Conservation (phyloP, 2,888 invertebrate species). For the Amiota communis region DNA sequence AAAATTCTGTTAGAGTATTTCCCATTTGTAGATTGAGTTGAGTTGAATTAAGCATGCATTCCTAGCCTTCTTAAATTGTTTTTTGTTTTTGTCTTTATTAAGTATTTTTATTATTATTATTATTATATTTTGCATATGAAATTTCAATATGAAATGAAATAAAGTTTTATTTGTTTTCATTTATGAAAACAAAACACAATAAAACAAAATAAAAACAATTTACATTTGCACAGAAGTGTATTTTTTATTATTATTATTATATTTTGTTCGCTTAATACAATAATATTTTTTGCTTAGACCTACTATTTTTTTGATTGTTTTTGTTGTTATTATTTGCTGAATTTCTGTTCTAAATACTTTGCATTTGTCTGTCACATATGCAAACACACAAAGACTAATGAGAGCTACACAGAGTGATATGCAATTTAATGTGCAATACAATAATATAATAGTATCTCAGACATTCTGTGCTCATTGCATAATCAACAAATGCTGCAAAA, state of each 20-base stretch:
- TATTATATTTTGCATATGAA: slow-evolving; percentile 1
- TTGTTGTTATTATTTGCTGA: background rate
- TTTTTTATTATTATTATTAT: slow-evolving; percentile 4
- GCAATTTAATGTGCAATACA: slow-evolving; percentile 2
- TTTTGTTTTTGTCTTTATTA: no score
- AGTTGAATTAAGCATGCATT: slow-evolving; percentile 24
- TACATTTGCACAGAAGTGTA: background rate
- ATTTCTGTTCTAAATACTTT: slow-evolving; percentile 6
- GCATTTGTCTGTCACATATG: slow-evolving; percentile 11
- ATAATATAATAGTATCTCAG: background rate
- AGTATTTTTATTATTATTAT: slow-evolving; percentile 20
- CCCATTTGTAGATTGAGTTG: background rate
- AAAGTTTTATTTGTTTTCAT: background rate
- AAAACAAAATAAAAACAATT: no score
- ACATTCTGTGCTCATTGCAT: background rate
- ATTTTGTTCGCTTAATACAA: background rate
- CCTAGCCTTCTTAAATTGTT: slow-evolving; percentile 4
- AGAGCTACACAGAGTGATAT: background rate
- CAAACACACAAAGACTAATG: background rate
- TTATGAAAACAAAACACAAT: background rate
- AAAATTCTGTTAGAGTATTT: background rate
- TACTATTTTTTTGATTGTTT: background rate
- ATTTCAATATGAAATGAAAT: background rate
- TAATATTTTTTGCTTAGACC: no score
- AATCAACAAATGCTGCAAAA: background rate